Conservation (phyloP, 1,140 invertebrate genomes). For the Bombus vancouverensis region DNA sequence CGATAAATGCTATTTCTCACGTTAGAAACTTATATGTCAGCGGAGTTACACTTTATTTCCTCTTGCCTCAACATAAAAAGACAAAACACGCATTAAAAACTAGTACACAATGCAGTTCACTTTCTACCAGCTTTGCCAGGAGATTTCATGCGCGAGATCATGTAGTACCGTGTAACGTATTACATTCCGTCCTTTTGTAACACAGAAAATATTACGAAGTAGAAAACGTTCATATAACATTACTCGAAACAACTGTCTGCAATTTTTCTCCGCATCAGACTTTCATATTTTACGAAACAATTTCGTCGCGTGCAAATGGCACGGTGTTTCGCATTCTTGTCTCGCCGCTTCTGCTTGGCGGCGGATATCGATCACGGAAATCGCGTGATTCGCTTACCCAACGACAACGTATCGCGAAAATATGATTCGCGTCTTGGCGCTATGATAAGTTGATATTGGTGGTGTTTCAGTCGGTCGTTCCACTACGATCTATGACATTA, state of each 20-base stretch:
- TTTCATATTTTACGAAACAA: conserved; percentile 51
- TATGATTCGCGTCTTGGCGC: conserved; percentile 3
- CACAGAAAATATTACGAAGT: not conserved
- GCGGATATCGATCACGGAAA: conserved; percentile 26
- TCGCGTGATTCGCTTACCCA: conserved; percentile 12
- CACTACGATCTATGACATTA: not conserved
- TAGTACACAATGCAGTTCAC: not conserved
- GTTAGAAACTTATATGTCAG: not conserved
- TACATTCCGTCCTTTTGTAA: not conserved
- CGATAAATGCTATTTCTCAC: not conserved
- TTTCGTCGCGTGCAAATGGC: conserved; percentile 37
- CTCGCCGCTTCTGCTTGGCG: conserved; percentile 6
- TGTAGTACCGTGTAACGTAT: not conserved
- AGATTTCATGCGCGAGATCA: not conserved
- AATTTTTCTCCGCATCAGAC: conserved; percentile 31
- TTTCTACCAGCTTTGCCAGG: not conserved
- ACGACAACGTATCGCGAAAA: conserved; percentile 17
- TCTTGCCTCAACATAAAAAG: not conserved
- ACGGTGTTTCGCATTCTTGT: conserved; percentile 37
- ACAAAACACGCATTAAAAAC: not conserved
- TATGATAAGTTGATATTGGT: conserved; percentile 6
- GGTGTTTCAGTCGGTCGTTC: not conserved
- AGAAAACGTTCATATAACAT: not conserved
- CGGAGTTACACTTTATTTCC: not conserved
- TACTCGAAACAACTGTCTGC: not conserved